Percentiles rank a stretch among this genome's conserved stretches.
Conservation (phyloP, 1,140 invertebrate genomes). For the Pseudomyrmex dendroicus region DNA sequence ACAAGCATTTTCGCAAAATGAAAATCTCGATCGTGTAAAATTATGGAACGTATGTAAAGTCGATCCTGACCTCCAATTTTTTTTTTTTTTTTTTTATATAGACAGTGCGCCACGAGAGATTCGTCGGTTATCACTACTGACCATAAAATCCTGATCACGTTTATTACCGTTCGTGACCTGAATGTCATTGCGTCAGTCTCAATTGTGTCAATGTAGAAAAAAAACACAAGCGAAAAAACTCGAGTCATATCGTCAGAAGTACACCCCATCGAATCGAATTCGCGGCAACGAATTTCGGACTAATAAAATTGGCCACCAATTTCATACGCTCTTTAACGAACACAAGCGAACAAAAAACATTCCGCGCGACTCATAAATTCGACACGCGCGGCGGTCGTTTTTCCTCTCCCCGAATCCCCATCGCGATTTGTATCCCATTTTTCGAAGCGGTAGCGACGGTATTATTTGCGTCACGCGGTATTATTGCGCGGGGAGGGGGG, state of each 20-base stretch:
- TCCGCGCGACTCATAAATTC: conserved; percentile 47
- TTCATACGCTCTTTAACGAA: conserved; percentile 53
- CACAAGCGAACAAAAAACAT: conserved; percentile 40
- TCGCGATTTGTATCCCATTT: conserved; percentile 49
- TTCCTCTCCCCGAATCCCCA: conserved; percentile 7
- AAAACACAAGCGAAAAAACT: conserved; percentile 25
- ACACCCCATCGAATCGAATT: conserved; percentile 51
- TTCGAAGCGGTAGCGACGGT: conserved; percentile 33
- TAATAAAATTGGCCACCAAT: conserved; percentile 54
- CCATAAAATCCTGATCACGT: conserved; percentile 66
- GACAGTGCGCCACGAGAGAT: conserved; percentile 7
- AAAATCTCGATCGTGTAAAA: neutral
- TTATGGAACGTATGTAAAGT: neutral
- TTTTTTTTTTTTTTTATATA: conserved; percentile 46
- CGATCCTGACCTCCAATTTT: conserved; percentile 39
- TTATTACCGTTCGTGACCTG: conserved; percentile 66
- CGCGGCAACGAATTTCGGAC: neutral
- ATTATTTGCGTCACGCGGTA: conserved; percentile 51
- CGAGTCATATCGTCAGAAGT: conserved; percentile 29
- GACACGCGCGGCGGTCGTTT: neutral
- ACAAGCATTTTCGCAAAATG: neutral
- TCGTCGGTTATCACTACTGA: conserved; percentile 50
- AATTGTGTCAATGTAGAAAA: conserved; percentile 59
- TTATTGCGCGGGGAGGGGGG: conserved; percentile 16
- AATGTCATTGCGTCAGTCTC: conserved; percentile 61